A percentile compares a stretch with the other conserved stretches of the same genome.
phyloP scores from a whole-genome alignment of 2,888 invertebrate species.

The Drosophila mercatorum region DNA sequence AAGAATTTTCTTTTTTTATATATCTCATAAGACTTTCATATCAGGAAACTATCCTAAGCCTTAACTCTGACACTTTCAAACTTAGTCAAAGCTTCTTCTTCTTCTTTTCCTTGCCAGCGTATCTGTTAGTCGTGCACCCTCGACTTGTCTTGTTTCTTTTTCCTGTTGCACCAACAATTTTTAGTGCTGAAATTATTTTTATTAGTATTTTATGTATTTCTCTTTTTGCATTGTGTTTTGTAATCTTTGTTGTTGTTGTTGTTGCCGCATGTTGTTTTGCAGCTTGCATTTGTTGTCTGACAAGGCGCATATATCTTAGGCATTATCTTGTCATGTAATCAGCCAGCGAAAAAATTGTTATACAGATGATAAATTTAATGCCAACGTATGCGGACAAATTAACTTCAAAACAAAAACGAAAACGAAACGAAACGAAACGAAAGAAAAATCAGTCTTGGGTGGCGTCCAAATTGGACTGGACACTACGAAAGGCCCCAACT shows the following conservation, averaged over 20 bases:
- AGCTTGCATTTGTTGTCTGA: conserved; percentile 60
- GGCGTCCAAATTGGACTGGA: conserved; percentile 1
- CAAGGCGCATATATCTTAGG: conserved; percentile 76
- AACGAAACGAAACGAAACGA: conserved; percentile 13
- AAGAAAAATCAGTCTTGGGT: conserved; percentile 30
- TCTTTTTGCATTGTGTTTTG: conserved; percentile 37
- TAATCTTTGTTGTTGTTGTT: conserved; percentile 23
- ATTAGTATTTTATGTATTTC: conserved; percentile 48
- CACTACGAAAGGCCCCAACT: conserved; percentile 9
- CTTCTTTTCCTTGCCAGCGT: not conserved
- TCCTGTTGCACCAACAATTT: conserved; percentile 43
- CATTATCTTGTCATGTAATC: conserved; percentile 77
- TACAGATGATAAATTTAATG: conserved; percentile 40
- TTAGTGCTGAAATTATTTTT: conserved; percentile 63
- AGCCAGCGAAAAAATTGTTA: conserved; percentile 37
- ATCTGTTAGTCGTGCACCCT: not conserved
- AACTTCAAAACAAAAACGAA: conserved; percentile 26
- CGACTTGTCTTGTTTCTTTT: conserved; percentile 23
- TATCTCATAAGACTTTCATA: too few species aligned
- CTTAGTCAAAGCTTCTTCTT: too few species aligned
- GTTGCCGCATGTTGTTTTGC: conserved; percentile 55
- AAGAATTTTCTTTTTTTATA: not conserved
- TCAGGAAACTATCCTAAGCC: too few species aligned
- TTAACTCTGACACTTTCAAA: not conserved
- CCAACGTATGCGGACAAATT: conserved; percentile 41